Evolutionary conservation across 2,113 vertebrate species (phyloP), one percentile per base, ranked within the genome.

Genomic region (Anthoscopus minutus): DNA sequence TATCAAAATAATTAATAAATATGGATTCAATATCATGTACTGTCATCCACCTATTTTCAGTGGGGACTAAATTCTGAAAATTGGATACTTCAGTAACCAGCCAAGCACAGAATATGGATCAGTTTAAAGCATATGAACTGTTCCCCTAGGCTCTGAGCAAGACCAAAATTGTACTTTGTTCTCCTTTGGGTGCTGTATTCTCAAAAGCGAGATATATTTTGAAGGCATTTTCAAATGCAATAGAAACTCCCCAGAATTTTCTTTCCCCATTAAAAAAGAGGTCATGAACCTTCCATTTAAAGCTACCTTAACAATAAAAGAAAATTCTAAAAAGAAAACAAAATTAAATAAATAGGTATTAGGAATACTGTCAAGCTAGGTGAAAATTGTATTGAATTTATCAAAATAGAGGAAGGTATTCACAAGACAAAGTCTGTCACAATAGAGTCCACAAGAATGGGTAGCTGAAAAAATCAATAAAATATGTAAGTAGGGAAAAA

Each of bases 361-460:
- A 10, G 3, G 17, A 67, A 62, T 71, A 78, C 40, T 64, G 9
- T 42, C 19, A 81, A 44, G 33, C 7, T 51, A 44, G 17, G 6
- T 37, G 48, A 76, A 71, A 84, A 66, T 9, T 33, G 2, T 50
- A 31, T 72, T 80, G 58, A 33, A 48, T 58, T 88, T 66, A 51
- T 30, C 30, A 45, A 33, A 92, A 81, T 9, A 81, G 25, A 57
- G 14, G 40, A 81, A 66, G 13, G 10, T 14, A 47, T 67, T 91
- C 35, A 70, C 22, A 86, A 40, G 31, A 24, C 10, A 87, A 53
- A 61, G 11, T 24, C 21, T 48, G 5, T 76, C 24, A 20, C 10
- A 53, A 10, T 48, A 64, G 19, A 72, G 2, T 7, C 10, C 31
- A 33, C 12, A 57, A 58, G 31, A 51, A 64, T 0, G 0, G 2